These are phyloP conservation scores for Pseudomugil tenellus DNA, from an alignment of 2,797 vertebrate genomes.

Conservation along the genomic window DNA sequence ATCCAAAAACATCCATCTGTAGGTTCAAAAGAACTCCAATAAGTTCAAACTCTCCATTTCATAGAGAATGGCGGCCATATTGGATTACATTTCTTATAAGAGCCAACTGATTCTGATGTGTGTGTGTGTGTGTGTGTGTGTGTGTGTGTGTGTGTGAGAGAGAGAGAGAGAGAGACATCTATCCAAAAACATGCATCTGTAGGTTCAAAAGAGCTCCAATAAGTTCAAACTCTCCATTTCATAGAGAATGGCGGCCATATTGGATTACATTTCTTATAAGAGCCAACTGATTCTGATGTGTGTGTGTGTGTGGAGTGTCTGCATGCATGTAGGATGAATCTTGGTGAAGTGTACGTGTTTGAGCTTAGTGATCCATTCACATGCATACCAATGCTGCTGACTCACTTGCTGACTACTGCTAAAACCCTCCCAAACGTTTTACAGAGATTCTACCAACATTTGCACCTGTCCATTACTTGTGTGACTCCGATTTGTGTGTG, in stretches of 20 bases:
- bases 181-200: neutral
- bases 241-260: neutral
- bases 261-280: neutral
- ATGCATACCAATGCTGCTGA: slow-evolving; percentile 50
- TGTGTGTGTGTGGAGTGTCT: neutral
- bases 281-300: neutral
- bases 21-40: neutral
- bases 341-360: slow-evolving; percentile 4
- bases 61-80: neutral
- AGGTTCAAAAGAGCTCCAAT: neutral
- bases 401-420: slow-evolving; percentile 51
- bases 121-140: neutral
- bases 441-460: neutral
- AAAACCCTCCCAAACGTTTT: slow-evolving; percentile 18
- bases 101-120: neutral
- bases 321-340: neutral
- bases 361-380: slow-evolving; percentile 6
- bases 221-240: neutral
- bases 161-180: too few relatives aligned
- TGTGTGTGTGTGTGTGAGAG: neutral
- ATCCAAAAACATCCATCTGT: neutral
- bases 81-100: neutral
- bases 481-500: slow-evolving; percentile 20
- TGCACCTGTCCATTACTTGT: slow-evolving; percentile 39
- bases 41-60: neutral